These are phyloP conservation scores for Geotrypetes seraphini DNA, from an alignment of 2,797 vertebrate genomes.

Conservation along the genomic window DNA sequence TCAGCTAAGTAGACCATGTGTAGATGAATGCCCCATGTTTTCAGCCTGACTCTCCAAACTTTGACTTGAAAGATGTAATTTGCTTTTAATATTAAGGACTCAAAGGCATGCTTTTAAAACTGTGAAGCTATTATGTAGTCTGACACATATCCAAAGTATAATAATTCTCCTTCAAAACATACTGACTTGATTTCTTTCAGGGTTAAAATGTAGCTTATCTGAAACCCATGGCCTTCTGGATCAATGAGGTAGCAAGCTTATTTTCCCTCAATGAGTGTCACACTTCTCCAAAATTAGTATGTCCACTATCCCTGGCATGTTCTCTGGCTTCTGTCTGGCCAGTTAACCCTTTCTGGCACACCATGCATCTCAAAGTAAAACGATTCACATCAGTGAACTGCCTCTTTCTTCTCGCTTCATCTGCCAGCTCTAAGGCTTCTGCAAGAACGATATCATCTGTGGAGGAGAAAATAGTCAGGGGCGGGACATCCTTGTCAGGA, in stretches of 20 bases:
- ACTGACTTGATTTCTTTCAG: constrained; percentile 25
- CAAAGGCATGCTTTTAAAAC: too few relatives aligned
- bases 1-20: too few relatives aligned
- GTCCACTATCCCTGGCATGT: constrained; percentile 92
- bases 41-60: too few relatives aligned
- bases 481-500: constrained; percentile 63
- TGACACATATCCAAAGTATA: too few relatives aligned
- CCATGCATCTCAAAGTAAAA: constrained; percentile 87
- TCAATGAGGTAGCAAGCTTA: constrained; percentile 51
- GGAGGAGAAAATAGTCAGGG: constrained; percentile 86
- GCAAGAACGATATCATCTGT: constrained; percentile 81
- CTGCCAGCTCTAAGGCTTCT: constrained; percentile 86
- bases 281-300: constrained; percentile 94
- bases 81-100: too few relatives aligned
- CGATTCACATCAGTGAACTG: constrained; percentile 91
- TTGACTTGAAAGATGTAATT: too few relatives aligned
- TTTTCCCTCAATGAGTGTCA: constrained; percentile 43
- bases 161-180: too few relatives aligned
- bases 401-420: constrained; percentile 82
- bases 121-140: too few relatives aligned
- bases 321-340: constrained; percentile 90
- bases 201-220: constrained; percentile 45
- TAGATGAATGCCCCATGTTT: too few relatives aligned
- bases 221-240: constrained; percentile 34
- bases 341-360: constrained; percentile 90